Evolutionary conservation across 2,113 vertebrate genomes (phyloP), one percentile per base, ranked within the genome.

Genomic region (Pluvialis apricaria): DNA sequence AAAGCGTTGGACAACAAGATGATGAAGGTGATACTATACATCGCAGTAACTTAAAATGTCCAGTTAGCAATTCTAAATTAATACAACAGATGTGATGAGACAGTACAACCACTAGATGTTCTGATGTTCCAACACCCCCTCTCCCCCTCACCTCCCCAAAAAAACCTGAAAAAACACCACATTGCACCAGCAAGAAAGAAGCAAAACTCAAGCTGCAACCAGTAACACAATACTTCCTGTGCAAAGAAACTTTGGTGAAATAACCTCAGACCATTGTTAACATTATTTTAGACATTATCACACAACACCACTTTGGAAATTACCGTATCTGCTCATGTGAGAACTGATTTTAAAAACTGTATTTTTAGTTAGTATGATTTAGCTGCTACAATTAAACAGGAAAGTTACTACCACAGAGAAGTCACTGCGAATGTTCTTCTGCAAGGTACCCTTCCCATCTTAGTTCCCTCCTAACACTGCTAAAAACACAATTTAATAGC

Each of bases 111-210:
- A 73, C 60, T 68, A 57, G 6, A 14, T 57, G 15, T 49, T 82
- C 28, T 13, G 42, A 44, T 36, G 6, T 26, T 69, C 14, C 13
- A 80, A 61, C 16, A 45, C 15, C 45, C 5, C 1, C 6, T 24
- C 12, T 32, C 9, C 7, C 9, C 13, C 3, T 6, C 12, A 2
- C 4, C 2, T 12, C 28, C 6, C 13, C 32, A 57, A 52, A 57
- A 52, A 62, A 21, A 13, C 24, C 2, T 5, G 4, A 17, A 61
- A 75, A 62, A 52, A 9, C 5, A 34, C 6, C 1, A 1, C 24
- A n/a, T 2, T 57, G 54, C 16, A 94, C 10, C n/a, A 62, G 29
- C 38, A 69, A 82, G 44, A 20, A 76, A 47, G 36, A 52, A 58
- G 15, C 16, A 79, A 28, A 82, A 40, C 15, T 82, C 10, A 68